Evolutionary conservation across 2,888 invertebrate genomes (phyloP).

Genomic region (Mesorhabditis belari): DNA sequence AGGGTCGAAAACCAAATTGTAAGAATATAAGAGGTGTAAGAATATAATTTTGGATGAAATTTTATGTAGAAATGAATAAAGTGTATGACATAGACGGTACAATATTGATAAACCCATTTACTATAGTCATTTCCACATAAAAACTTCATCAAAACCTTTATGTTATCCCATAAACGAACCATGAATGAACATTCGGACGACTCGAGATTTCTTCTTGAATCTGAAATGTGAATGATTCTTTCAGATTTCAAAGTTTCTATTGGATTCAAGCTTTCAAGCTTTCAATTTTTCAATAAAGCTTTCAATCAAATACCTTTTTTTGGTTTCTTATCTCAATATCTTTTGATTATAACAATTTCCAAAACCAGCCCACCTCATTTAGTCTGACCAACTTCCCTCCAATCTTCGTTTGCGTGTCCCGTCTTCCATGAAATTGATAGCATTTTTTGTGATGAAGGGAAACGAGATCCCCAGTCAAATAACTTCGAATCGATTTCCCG

Average conservation of each 20-base stretch:
- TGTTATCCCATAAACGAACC: too few species aligned
- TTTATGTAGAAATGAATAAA: too few species aligned
- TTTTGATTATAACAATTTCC: neutral
- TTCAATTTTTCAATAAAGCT: neutral
- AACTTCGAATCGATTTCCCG: neutral
- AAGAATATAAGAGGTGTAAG: too few species aligned
- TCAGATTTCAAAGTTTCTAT: neutral
- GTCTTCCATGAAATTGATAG: constrained; percentile 24
- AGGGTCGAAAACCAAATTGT: too few species aligned
- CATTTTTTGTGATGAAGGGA: neutral
- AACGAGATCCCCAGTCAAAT: constrained; percentile 14
- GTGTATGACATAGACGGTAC: too few species aligned
- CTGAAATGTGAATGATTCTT: neutral
- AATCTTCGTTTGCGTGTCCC: constrained; percentile 37
- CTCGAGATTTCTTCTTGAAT: neutral
- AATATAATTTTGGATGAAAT: too few species aligned
- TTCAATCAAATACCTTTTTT: neutral
- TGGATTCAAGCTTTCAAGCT: neutral
- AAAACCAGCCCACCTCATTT: constrained; percentile 18
- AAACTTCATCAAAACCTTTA: too few species aligned
- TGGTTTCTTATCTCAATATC: neutral
- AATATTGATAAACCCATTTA: too few species aligned
- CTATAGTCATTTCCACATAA: too few species aligned
- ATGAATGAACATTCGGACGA: neutral
- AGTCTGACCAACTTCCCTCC: constrained; percentile 34